phyloP scores from a whole-genome alignment of 2,113 vertebrate genomes.

The Phaetusa simplex region DNA sequence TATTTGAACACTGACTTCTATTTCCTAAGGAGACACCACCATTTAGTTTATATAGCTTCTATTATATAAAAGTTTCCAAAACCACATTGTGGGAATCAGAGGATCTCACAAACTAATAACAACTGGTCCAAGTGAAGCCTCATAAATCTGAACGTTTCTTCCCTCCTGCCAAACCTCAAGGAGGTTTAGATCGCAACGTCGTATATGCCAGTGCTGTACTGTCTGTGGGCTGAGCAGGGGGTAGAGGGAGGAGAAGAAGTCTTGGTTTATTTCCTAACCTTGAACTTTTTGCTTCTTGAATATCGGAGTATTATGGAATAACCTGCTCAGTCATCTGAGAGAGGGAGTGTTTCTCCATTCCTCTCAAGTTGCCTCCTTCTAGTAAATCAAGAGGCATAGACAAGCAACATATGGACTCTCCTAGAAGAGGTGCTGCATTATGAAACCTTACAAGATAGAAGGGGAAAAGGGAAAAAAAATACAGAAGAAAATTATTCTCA shows the following conservation, averaged over 20 bases:
- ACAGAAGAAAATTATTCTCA: neutral
- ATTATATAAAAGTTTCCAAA: neutral
- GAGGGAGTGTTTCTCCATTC: neutral
- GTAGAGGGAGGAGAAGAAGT: neutral
- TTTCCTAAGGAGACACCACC: neutral
- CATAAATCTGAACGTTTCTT: neutral
- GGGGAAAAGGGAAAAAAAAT: neutral
- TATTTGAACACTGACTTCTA: neutral
- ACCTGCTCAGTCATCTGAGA: neutral
- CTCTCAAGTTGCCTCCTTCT: neutral
- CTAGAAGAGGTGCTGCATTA: neutral
- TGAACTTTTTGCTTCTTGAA: neutral
- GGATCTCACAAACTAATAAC: neutral
- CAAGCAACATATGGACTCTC: neutral
- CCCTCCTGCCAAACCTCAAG: neutral
- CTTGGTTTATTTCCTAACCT: neutral
- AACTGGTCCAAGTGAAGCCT: neutral
- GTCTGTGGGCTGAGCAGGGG: neutral
- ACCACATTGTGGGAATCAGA: neutral
- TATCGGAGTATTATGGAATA: neutral
- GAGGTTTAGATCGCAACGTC: neutral
- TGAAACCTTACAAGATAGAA: neutral
- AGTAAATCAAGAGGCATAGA: neutral
- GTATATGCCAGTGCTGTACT: neutral
- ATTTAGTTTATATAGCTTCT: neutral